Base-by-base conservation (phyloP, 2,797 vertebrate species). In the Spheniscus humboldti region DNA sequence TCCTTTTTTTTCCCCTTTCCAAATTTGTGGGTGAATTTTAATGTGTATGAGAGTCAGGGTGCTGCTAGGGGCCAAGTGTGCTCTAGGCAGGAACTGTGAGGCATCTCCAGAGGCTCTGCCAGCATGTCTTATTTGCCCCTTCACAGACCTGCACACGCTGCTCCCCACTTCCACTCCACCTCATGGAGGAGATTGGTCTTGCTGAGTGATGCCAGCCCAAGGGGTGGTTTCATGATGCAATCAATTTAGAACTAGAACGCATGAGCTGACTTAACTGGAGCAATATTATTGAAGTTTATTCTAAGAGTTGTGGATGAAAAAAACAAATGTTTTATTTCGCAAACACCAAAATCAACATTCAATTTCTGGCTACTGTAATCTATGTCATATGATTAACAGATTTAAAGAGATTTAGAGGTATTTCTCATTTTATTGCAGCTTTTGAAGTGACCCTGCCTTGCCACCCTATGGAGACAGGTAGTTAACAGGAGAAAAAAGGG, bases 301-400 rank as follows among this genome's bases (percentile, higher is more conserved):
- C 48, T 74, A 45, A 60, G 37, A 74, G 56, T 27, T 72, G 47
- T 82, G 43, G 56, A 76, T 48, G 16, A 86, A 94, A 94, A 75
- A 95, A 67, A 1, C 9, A 41, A 37, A 17, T 43, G 13, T 55
- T 82, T 92, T 86, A 18, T 94, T 93, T 94, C 37, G 9, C 19
- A 80, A 43, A 74, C 9, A 83, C 88, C 24, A 41, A 88, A 96
- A 88, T 13, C 22, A 84, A 66, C n/a, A 33, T 91, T 90, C 95
- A 13, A n/a, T 57, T 90, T 94, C 45, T 87, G 35, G 12, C 31
- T 85, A 47, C 35, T 39, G 1, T 23, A 82, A 66, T 75, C 91
- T 93, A 19, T 71, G 66, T 89, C 83, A 86, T 59, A 92, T 73
- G n/a, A 93, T 92, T 80, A 88, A 94, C 37, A 73, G 67, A 64